These are phyloP conservation scores for Mesocentrotus franciscanus DNA, from an alignment of 53 echinoderm and acorn worm species.

Conservation along the genomic window DNA sequence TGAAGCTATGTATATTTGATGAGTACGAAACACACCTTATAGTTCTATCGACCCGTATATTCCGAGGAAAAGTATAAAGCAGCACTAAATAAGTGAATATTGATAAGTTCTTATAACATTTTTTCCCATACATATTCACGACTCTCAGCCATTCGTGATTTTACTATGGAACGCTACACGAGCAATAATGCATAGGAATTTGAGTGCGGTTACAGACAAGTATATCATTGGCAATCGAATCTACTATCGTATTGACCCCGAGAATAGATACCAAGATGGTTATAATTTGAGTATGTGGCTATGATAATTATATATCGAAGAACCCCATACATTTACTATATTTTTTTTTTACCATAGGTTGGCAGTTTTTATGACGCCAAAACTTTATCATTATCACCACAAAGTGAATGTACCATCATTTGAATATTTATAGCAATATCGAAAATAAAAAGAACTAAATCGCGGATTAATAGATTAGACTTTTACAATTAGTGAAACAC, in stretches of 20 bases:
- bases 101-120: constrained; percentile 16
- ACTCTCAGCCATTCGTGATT: neutral
- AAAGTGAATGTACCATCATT: neutral
- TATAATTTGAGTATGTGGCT: constrained; percentile 48
- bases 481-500: neutral
- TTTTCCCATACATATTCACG: neutral
- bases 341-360: neutral
- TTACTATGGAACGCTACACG: constrained; percentile 45
- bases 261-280: constrained; percentile 15
- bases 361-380: neutral
- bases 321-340: neutral
- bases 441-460: neutral
- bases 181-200: constrained; percentile 53
- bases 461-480: neutral
- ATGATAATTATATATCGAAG: constrained; percentile 20
- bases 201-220: constrained; percentile 27
- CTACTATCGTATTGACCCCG: neutral
- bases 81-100: constrained; percentile 47
- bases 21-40: constrained; percentile 48
- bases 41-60: constrained; percentile 65
- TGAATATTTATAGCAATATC: neutral
- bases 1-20: constrained; percentile 18
- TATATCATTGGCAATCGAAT: constrained; percentile 16
- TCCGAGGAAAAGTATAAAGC: constrained; percentile 61
- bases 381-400: neutral